phyloP scores from a whole-genome alignment of 2,113 vertebrate genomes.

The Phylloscopus trochiloides region DNA sequence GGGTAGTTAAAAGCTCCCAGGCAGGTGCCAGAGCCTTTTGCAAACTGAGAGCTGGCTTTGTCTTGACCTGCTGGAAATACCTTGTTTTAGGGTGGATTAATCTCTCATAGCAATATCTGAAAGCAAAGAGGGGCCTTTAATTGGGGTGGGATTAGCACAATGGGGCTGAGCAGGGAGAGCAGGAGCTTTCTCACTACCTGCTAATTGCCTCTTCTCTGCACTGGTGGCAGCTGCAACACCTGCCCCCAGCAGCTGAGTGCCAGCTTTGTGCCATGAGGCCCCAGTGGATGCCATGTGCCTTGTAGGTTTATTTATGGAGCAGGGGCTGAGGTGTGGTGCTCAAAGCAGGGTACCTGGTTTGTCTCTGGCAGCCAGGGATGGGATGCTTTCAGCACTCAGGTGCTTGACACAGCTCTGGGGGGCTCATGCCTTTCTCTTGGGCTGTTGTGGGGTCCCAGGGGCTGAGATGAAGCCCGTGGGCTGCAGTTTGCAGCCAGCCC shows the following conservation, averaged over 20 bases:
- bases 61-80: background rate
- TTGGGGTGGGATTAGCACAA: background rate
- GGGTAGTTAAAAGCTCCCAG: background rate
- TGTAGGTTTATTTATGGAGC: background rate
- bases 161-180: background rate
- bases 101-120: background rate
- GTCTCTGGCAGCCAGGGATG: background rate
- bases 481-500: background rate
- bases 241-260: background rate
- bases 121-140: background rate
- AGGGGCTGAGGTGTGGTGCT: background rate
- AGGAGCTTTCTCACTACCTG: background rate
- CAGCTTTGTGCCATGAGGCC: background rate
- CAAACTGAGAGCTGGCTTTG: background rate
- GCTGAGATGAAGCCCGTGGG: background rate
- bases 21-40: background rate
- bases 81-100: background rate
- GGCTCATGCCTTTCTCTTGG: background rate
- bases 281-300: background rate
- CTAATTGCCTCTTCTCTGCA: background rate
- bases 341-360: background rate
- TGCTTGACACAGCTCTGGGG: background rate
- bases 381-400: background rate
- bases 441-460: background rate
- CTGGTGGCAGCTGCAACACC: background rate